These are phyloP conservation scores for Paralinhomoeus sp. DNA, from an alignment of 2,888 invertebrate genomes.

Conservation along the genomic window DNA sequence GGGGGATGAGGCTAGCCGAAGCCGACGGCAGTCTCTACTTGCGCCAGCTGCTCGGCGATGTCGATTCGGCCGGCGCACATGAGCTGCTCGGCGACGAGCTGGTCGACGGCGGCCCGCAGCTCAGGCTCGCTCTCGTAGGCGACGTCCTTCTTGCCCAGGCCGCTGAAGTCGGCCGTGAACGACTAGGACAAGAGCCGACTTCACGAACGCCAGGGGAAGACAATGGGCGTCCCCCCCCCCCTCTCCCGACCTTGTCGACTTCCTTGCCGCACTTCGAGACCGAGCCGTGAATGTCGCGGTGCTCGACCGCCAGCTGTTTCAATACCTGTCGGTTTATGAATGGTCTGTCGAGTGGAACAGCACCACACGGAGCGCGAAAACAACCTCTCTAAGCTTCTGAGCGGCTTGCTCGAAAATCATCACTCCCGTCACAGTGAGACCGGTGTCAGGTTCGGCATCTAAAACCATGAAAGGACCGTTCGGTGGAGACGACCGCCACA, in stretches of 20 bases:
- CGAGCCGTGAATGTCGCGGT: slow-evolving; percentile 50
- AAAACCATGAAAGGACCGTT: neutral
- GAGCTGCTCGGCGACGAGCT: slow-evolving; percentile 81
- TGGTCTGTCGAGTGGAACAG: too few species aligned
- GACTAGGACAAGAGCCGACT: too few species aligned
- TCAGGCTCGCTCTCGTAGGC: slow-evolving; percentile 41
- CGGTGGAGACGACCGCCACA: too few species aligned
- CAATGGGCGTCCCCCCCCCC: neutral
- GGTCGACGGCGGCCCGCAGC: slow-evolving; percentile 47
- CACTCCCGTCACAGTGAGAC: slow-evolving; percentile 13
- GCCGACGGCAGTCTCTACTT: slow-evolving; percentile 11
- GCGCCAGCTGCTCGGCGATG: slow-evolving; percentile 56
- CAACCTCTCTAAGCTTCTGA: slow-evolving; percentile 4
- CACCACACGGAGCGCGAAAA: too few species aligned
- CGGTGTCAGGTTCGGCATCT: slow-evolving; percentile 1
- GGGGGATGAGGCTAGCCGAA: neutral
- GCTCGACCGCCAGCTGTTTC: slow-evolving; percentile 34
- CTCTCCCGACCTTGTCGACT: slow-evolving; percentile 47
- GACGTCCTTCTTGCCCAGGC: slow-evolving; percentile 60
- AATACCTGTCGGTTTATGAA: too few species aligned
- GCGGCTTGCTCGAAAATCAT: slow-evolving; percentile 9
- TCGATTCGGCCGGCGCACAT: slow-evolving; percentile 78
- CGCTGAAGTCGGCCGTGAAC: slow-evolving; percentile 69
- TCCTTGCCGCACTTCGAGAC: slow-evolving; percentile 83
- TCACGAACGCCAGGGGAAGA: slow-evolving; percentile 14